phyloP scores from a whole-genome alignment of 2,888 invertebrate genomes.

The Tromatobia lineatoria region DNA sequence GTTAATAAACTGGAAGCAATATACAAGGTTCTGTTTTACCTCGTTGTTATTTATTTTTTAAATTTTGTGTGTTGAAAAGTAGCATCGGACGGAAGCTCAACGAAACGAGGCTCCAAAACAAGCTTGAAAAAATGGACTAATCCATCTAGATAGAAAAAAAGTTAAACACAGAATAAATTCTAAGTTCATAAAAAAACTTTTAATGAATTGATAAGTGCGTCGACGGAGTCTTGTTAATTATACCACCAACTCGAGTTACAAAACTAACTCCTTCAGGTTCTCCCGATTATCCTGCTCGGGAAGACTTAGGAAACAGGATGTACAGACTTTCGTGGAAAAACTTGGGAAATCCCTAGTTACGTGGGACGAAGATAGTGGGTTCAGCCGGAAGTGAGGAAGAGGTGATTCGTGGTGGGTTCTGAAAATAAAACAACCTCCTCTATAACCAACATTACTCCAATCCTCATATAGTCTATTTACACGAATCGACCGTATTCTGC shows the following conservation, averaged over 20 bases:
- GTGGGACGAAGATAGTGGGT: conserved; percentile 4
- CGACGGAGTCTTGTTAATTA: conserved; percentile 60
- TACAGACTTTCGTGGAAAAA: conserved; percentile 59
- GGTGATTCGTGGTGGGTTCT: background rate
- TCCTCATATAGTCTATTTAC: background rate
- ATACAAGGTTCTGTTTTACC: no score
- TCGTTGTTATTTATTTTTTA: no score
- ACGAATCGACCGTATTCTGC: conserved; percentile 1
- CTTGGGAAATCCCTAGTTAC: conserved; percentile 45
- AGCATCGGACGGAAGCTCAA: background rate
- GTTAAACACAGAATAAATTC: conserved; percentile 35
- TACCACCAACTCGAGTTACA: conserved; percentile 61
- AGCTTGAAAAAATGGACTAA: background rate
- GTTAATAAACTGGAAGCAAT: no score
- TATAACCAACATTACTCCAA: conserved; percentile 15
- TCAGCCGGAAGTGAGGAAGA: background rate
- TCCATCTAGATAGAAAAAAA: conserved; percentile 5
- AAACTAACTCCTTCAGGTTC: conserved; percentile 54
- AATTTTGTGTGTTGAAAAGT: background rate
- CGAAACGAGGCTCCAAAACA: background rate
- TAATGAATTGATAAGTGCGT: conserved; percentile 68
- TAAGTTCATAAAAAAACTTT: conserved; percentile 57
- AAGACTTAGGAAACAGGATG: conserved; percentile 61
- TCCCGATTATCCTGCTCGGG: conserved; percentile 29
- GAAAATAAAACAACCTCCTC: conserved; percentile 22